Evolutionary conservation across 2,113 vertebrate species (phyloP).

Genomic region (Machaerirhynchus nigripectus): DNA sequence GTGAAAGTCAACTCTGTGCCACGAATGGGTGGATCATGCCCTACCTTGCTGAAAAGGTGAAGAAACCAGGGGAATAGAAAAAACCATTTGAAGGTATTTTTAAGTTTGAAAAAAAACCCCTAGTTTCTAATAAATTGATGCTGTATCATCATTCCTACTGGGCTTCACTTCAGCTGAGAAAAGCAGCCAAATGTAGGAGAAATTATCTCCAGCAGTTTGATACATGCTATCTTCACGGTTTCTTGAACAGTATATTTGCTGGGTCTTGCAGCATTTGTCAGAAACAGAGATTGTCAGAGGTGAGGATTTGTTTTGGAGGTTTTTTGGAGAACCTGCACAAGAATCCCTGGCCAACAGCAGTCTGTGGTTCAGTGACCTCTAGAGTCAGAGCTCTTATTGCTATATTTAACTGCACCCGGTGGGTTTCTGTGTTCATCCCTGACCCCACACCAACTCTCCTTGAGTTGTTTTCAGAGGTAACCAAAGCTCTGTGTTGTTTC

Average conservation of each 20-base stretch:
- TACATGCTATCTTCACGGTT: not conserved
- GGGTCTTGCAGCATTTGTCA: not conserved
- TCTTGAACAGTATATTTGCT: not conserved
- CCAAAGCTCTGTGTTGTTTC: not conserved
- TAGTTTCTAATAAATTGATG: not conserved
- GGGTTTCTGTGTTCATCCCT: not conserved
- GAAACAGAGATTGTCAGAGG: not conserved
- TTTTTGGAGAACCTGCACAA: not conserved
- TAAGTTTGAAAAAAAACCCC: not conserved
- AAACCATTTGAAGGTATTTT: not conserved
- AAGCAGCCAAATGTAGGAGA: not conserved
- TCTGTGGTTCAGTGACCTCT: not conserved
- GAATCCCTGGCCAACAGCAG: not conserved
- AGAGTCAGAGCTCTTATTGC: not conserved
- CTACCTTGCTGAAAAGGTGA: not conserved
- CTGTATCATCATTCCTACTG: not conserved
- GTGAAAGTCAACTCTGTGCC: not conserved
- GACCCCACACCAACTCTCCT: not conserved
- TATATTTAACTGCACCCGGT: not conserved
- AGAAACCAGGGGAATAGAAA: not conserved
- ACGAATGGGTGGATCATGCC: not conserved
- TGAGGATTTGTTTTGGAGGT: not conserved
- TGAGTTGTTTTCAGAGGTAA: rapidly evolving
- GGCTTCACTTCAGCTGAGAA: not conserved
- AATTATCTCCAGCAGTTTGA: not conserved